These are phyloP conservation scores for Rhaphigaster nebulosa DNA, from an alignment of 2,888 invertebrate genomes.

Conservation along the genomic window DNA sequence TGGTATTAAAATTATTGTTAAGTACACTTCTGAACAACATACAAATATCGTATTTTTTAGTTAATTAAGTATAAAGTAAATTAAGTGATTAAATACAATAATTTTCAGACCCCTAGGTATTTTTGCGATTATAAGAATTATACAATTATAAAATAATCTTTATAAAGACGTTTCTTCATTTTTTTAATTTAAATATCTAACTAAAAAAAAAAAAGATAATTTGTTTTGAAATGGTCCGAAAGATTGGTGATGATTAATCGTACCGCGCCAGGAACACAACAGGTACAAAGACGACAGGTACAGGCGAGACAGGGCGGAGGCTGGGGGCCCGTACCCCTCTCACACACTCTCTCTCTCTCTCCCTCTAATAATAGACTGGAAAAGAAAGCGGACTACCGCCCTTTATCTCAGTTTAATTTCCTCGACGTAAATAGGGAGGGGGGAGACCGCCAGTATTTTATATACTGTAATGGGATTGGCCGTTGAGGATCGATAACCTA, in stretches of 20 bases:
- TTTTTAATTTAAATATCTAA: too few species aligned
- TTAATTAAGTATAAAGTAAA: too few species aligned
- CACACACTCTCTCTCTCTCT: not conserved
- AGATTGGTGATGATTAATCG: not conserved
- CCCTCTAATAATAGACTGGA: conserved; percentile 24
- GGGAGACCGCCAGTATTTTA: conserved; percentile 36
- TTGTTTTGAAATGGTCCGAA: not conserved
- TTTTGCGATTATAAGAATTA: too few species aligned
- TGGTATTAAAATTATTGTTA: too few species aligned
- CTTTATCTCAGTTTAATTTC: conserved; percentile 55
- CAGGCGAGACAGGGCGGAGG: not conserved
- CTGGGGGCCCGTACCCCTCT: not conserved
- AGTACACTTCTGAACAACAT: too few species aligned
- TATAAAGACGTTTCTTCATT: too few species aligned
- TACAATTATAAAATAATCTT: too few species aligned
- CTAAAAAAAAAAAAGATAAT: too few species aligned
- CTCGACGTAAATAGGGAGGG: conserved; percentile 3
- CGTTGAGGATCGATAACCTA: not conserved
- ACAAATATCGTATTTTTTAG: too few species aligned
- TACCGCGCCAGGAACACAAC: not conserved
- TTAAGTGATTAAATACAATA: too few species aligned
- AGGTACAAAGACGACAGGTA: not conserved
- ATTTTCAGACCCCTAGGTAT: too few species aligned
- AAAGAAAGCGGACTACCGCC: conserved; percentile 25
- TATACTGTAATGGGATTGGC: conserved; percentile 51